Conservation (phyloP, 37 sponge, comb jelly and placozoan genomes). For the Halisarca cf. caerulea region DNA sequence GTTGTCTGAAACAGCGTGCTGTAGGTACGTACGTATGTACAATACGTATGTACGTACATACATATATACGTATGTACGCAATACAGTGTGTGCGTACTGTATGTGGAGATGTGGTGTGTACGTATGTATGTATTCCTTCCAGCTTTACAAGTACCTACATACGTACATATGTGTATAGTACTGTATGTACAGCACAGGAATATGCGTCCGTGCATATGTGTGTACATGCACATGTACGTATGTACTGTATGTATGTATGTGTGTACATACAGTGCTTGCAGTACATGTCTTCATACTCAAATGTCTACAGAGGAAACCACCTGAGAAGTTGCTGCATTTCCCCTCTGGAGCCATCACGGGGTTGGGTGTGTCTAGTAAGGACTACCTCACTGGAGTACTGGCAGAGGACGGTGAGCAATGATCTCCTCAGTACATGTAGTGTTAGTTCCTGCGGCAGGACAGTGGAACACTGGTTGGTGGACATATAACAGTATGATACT, state of each 20-base stretch:
- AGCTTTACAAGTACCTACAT: neutral
- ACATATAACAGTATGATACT: neutral
- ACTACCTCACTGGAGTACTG: slow-evolving; percentile 70
- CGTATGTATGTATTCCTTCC: too few relatives aligned
- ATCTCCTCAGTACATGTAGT: too few relatives aligned
- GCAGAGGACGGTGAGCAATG: slow-evolving; percentile 68
- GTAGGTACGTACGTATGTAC: slow-evolving; percentile 6
- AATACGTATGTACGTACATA: slow-evolving; percentile 1
- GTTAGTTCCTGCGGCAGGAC: too few relatives aligned
- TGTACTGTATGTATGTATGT: neutral
- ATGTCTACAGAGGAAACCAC: slow-evolving; percentile 69
- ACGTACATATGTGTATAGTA: neutral
- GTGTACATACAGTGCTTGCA: too few relatives aligned
- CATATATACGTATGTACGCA: too few relatives aligned
- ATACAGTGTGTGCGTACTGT: too few relatives aligned
- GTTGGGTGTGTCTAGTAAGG: slow-evolving; percentile 58
- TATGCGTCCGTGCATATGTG: too few relatives aligned
- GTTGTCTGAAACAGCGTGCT: too few relatives aligned
- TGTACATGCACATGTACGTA: neutral
- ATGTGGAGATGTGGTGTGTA: too few relatives aligned
- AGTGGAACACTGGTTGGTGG: neutral
- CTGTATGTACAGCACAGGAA: neutral
- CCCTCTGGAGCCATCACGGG: slow-evolving; percentile 86
- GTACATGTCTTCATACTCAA: too few relatives aligned
- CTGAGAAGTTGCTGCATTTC: slow-evolving; percentile 81